phyloP scores from a whole-genome alignment of 2,888 invertebrate species.

The Mimachlamys varia region DNA sequence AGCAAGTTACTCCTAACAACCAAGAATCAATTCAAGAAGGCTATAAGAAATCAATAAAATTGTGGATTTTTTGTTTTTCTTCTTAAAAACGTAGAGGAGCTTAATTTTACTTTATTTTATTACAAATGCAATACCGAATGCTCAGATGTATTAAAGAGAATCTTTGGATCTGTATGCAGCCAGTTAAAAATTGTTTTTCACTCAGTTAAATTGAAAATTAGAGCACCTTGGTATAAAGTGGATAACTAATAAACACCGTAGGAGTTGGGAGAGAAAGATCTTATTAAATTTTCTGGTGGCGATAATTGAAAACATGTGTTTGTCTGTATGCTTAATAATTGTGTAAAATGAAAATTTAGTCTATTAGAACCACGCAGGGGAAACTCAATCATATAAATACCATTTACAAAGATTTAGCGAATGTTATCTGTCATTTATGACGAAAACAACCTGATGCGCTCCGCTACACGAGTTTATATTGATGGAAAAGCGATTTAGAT shows the following conservation, averaged over 20 bases:
- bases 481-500: constrained; percentile 26
- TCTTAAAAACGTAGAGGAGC: background rate
- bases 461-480: background rate
- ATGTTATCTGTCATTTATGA: background rate
- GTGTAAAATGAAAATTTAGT: constrained; percentile 6
- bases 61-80: background rate
- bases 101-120: background rate
- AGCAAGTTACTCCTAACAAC: background rate
- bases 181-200: background rate
- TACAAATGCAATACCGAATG: background rate
- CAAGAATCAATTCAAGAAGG: background rate
- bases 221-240: background rate
- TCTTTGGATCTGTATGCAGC: too few species aligned
- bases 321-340: background rate
- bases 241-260: background rate
- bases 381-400: background rate
- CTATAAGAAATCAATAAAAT: background rate
- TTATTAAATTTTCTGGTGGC: background rate
- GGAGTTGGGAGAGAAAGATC: background rate
- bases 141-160: background rate
- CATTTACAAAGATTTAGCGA: background rate
- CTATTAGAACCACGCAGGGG: background rate
- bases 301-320: background rate
- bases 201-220: background rate
- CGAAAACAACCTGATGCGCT: constrained; percentile 28